phyloP scores from a whole-genome alignment of 2,113 vertebrate genomes.

The Melanerpes formicivorus region DNA sequence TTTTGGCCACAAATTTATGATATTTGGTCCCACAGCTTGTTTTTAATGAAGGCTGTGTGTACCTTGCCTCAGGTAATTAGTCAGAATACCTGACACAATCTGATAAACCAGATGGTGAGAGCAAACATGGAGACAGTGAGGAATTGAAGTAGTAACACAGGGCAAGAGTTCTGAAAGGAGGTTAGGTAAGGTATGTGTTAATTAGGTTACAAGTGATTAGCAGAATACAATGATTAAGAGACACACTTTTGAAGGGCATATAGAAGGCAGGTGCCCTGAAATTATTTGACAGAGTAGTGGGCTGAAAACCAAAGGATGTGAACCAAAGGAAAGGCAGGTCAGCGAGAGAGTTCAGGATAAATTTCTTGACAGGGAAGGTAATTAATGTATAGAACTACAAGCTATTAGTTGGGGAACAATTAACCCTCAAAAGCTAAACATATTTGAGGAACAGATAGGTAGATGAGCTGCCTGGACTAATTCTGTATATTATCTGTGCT shows the following conservation, averaged over 20 bases:
- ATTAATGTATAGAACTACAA: conserved; percentile 31
- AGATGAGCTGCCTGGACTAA: background rate
- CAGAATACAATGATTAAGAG: conserved; percentile 7
- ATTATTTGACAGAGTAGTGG: conserved; percentile 42
- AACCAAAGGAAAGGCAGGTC: conserved; percentile 36
- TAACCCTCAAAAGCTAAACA: background rate
- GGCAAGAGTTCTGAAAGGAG: background rate
- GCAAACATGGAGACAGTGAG: background rate
- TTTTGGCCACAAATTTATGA: background rate
- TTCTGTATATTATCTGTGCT: background rate
- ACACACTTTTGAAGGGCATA: conserved; percentile 39
- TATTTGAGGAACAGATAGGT: background rate
- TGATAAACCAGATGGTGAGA: conserved; percentile 33
- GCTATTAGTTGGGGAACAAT: conserved; percentile 2
- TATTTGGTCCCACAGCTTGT: background rate
- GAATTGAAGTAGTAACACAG: background rate
- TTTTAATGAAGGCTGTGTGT: background rate
- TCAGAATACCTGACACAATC: background rate
- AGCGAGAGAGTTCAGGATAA: conserved; percentile 36
- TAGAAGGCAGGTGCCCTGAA: background rate
- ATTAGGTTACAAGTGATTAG: conserved; percentile 23
- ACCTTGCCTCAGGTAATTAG: background rate
- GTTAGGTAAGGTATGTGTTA: background rate
- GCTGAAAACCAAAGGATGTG: conserved; percentile 40
- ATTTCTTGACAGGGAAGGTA: conserved; percentile 24